Evolutionary conservation across 2,888 invertebrate species (phyloP).

Genomic region (Calameuta pallipes): DNA sequence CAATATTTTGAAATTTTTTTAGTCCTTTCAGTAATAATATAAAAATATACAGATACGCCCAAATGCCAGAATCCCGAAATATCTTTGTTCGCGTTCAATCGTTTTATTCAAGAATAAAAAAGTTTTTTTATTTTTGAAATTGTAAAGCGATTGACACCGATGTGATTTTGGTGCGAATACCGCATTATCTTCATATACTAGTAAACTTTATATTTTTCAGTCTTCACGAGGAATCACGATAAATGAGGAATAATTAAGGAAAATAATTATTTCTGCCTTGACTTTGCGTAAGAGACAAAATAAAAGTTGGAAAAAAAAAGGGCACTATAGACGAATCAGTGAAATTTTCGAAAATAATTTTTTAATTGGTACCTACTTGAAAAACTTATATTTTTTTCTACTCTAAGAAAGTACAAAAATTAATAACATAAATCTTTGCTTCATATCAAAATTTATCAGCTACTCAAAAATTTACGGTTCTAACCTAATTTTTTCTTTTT

Average conservation of each 20-base stretch:
- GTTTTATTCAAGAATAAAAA: not conserved
- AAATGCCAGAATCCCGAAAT: not conserved
- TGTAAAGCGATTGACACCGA: not conserved
- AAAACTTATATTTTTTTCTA: not conserved
- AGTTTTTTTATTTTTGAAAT: too few relatives aligned
- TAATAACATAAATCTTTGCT: not conserved
- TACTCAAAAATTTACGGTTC: not conserved
- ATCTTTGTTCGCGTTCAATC: not conserved
- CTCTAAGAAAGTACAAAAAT: not conserved
- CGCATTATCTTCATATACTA: not conserved
- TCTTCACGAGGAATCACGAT: not conserved
- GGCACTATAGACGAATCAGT: too few relatives aligned
- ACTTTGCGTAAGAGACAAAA: not conserved
- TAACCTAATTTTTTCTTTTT: not conserved
- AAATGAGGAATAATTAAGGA: not conserved
- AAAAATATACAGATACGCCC: too few relatives aligned
- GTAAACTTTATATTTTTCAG: not conserved
- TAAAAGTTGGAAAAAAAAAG: not conserved
- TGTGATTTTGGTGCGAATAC: not conserved
- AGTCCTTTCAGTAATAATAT: too few relatives aligned
- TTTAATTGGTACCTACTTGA: not conserved
- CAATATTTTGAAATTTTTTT: too few relatives aligned
- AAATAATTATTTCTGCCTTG: not conserved
- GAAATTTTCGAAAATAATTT: not conserved
- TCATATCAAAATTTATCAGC: not conserved